phyloP scores from a whole-genome alignment of 2,797 vertebrate species.

The Sebastes vulpes region DNA sequence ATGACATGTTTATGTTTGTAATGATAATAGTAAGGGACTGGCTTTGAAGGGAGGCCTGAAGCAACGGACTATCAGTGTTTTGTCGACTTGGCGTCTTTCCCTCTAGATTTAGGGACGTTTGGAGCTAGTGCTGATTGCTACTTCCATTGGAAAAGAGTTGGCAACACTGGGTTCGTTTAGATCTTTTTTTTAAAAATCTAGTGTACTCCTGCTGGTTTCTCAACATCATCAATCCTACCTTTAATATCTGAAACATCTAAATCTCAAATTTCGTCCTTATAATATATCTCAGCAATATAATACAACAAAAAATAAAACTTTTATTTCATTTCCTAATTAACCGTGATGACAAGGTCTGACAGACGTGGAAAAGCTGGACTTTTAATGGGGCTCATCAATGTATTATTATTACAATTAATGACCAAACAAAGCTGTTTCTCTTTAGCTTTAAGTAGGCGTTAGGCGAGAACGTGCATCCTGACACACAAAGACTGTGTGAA shows the following conservation, averaged over 20 bases:
- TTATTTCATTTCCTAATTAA: background rate
- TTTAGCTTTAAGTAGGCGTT: background rate
- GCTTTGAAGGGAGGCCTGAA: too few relatives aligned
- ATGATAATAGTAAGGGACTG: too few relatives aligned
- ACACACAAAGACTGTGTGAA: slow-evolving; percentile 45
- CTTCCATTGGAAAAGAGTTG: too few relatives aligned
- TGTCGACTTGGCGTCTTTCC: too few relatives aligned
- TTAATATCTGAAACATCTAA: background rate
- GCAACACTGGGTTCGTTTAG: too few relatives aligned
- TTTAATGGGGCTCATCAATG: background rate
- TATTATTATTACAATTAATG: background rate
- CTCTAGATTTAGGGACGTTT: too few relatives aligned
- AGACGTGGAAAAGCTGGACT: background rate
- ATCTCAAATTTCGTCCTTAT: background rate
- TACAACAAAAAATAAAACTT: fast-evolving
- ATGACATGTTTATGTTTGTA: too few relatives aligned
- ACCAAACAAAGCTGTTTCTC: background rate
- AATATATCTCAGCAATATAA: background rate
- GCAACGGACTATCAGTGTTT: too few relatives aligned
- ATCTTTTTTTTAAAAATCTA: too few relatives aligned
- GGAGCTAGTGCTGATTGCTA: too few relatives aligned
- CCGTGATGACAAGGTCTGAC: background rate
- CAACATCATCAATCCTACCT: too few relatives aligned
- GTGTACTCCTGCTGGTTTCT: too few relatives aligned
- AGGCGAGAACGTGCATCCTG: slow-evolving; percentile 28